Evolutionary conservation across 2,113 vertebrate genomes (phyloP).

Genomic region (Cavia aperea): DNA sequence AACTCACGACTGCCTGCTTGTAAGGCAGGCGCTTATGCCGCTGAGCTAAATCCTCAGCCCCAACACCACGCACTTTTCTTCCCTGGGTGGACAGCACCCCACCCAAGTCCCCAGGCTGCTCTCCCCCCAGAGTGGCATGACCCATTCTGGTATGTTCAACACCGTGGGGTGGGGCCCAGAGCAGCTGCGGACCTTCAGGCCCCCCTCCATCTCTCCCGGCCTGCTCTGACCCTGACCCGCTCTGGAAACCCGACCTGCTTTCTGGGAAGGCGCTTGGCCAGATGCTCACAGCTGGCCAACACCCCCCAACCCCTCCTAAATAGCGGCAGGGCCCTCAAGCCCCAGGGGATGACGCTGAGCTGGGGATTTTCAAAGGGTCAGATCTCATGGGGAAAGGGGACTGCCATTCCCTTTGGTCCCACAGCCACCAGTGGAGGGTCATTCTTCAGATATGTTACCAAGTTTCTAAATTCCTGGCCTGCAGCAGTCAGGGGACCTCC

Average conservation of each 20-base stretch:
- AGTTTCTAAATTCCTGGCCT: background rate
- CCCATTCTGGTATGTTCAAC: background rate
- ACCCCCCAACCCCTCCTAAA: background rate
- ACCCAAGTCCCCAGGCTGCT: background rate
- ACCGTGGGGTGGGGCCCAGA: background rate
- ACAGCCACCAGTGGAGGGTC: background rate
- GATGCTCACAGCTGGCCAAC: constrained; percentile 66
- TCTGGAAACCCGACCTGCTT: background rate
- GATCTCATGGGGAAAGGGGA: background rate
- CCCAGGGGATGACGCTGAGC: background rate
- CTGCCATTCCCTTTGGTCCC: background rate
- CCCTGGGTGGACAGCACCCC: background rate
- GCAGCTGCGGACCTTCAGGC: background rate
- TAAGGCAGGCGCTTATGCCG: no score
- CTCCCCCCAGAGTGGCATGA: background rate
- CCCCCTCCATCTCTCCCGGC: background rate
- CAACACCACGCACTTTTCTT: background rate
- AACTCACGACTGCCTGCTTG: no score
- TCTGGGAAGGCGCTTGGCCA: constrained; percentile 45
- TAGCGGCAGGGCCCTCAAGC: background rate
- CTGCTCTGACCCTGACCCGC: background rate
- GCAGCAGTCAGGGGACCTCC: background rate
- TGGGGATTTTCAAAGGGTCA: constrained; percentile 42
- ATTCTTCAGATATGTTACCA: background rate
- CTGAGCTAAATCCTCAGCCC: no score